Evolutionary conservation across 2,888 invertebrate genomes (phyloP).

Genomic region (Mechanitis mazaeus): DNA sequence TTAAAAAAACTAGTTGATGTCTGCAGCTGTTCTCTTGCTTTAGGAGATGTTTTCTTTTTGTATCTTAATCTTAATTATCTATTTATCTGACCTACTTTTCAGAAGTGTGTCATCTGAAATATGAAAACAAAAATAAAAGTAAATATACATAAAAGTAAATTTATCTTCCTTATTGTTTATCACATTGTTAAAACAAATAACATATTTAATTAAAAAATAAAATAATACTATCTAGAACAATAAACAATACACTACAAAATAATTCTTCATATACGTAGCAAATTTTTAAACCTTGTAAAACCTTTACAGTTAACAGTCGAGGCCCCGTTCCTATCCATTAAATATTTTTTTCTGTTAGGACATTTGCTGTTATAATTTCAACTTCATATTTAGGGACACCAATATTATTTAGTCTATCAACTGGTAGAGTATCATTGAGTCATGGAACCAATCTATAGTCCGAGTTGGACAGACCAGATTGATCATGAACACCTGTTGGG

Average conservation of each 20-base stretch:
- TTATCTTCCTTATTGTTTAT: too few relatives aligned
- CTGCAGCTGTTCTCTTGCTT: too few relatives aligned
- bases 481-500: constrained; percentile 62
- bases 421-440: constrained; percentile 38
- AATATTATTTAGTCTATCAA: constrained; percentile 9
- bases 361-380: background rate
- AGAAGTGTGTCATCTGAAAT: too few relatives aligned
- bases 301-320: constrained; percentile 49
- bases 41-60: too few relatives aligned
- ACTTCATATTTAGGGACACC: constrained; percentile 6
- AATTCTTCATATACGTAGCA: constrained; percentile 59
- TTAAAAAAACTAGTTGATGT: too few relatives aligned
- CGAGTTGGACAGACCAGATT: constrained; percentile 82
- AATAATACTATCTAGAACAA: background rate
- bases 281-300: constrained; percentile 51
- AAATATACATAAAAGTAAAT: too few relatives aligned
- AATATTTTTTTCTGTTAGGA: background rate
- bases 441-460: constrained; percentile 84
- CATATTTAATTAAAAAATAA: constrained; percentile 7
- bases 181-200: constrained; percentile 3
- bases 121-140: too few relatives aligned
- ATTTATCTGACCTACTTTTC: too few relatives aligned
- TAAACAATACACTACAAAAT: constrained; percentile 41
- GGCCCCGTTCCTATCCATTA: constrained; percentile 38
- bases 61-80: too few relatives aligned